These are phyloP conservation scores for Dicentrarchus labrax DNA, from an alignment of 2,113 vertebrate species.

Conservation along the genomic window DNA sequence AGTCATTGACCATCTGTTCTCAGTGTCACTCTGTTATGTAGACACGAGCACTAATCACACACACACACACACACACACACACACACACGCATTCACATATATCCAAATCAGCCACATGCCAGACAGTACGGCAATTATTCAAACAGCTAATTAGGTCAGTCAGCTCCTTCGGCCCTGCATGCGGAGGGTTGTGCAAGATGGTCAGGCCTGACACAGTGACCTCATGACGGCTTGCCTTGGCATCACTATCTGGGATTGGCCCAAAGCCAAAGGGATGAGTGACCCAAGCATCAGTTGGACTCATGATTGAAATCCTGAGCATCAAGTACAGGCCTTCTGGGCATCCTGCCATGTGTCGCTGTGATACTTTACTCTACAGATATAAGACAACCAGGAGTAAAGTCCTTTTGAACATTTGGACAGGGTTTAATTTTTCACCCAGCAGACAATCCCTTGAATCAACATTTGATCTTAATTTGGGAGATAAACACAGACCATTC, in stretches of 20 bases:
- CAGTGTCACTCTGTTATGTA: slow-evolving; percentile 13
- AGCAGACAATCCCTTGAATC: slow-evolving; percentile 12
- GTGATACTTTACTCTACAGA: slow-evolving; percentile 46
- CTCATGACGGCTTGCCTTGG: slow-evolving; percentile 50
- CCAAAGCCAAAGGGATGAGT: slow-evolving; percentile 67
- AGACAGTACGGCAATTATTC: slow-evolving; percentile 75
- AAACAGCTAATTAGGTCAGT: slow-evolving; percentile 82
- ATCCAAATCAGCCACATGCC: slow-evolving; percentile 61
- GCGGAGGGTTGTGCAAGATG: slow-evolving; percentile 69
- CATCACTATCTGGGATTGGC: slow-evolving; percentile 63
- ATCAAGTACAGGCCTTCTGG: slow-evolving; percentile 63
- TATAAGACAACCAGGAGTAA: slow-evolving; percentile 25
- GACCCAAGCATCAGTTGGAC: slow-evolving; percentile 68
- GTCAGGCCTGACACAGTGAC: slow-evolving; percentile 77
- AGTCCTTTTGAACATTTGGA: slow-evolving; percentile 36
- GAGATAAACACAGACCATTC: slow-evolving; percentile 9
- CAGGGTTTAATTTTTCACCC: slow-evolving; percentile 13
- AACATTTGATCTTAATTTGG: slow-evolving; percentile 16
- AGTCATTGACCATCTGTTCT: slow-evolving; percentile 50
- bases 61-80: slow-evolving; percentile 19
- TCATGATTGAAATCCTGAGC: slow-evolving; percentile 71
- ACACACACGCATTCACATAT: slow-evolving; percentile 17
- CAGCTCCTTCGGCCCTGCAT: slow-evolving; percentile 62
- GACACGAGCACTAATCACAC: slow-evolving; percentile 1
- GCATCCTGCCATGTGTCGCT: slow-evolving; percentile 61